Percentiles rank a stretch among this genome's conserved stretches.
Conservation (phyloP, 2,888 invertebrate genomes). For the Drosophila rubida region DNA sequence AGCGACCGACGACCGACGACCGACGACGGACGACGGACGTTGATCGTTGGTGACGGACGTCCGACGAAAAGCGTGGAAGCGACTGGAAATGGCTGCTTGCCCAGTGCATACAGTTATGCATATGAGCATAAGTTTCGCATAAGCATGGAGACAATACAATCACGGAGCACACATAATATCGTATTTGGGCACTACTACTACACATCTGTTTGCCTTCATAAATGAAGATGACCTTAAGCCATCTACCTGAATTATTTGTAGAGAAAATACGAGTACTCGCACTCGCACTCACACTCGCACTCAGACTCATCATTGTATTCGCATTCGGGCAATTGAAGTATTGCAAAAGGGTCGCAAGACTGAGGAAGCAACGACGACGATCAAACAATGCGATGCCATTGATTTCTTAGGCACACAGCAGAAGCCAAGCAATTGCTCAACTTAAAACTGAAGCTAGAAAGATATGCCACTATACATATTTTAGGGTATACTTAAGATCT, state of each 20-base stretch:
- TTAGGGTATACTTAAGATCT: too few species aligned
- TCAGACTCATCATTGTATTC: neutral
- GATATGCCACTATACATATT: too few species aligned
- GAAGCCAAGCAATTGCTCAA: neutral
- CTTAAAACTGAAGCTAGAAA: neutral
- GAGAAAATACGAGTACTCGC: constrained; percentile 11
- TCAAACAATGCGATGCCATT: neutral
- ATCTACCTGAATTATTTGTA: constrained; percentile 39
- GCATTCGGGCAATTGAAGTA: neutral
- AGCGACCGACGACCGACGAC: neutral
- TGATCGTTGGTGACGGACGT: constrained; percentile 11
- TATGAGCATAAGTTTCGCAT: constrained; percentile 22
- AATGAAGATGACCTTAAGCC: constrained; percentile 36
- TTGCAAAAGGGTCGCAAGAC: neutral
- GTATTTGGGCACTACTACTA: neutral
- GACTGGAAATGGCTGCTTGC: constrained; percentile 36
- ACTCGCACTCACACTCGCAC: neutral
- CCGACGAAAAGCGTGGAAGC: constrained; percentile 41
- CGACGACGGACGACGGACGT: neutral
- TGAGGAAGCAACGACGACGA: neutral
- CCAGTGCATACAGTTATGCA: constrained; percentile 49
- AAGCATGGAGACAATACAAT: constrained; percentile 17
- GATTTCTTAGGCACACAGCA: neutral
- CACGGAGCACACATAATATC: neutral
- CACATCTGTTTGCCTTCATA: constrained; percentile 22